Conservation (phyloP, 1,140 invertebrate genomes). For the Teleogryllus occipitalis region DNA sequence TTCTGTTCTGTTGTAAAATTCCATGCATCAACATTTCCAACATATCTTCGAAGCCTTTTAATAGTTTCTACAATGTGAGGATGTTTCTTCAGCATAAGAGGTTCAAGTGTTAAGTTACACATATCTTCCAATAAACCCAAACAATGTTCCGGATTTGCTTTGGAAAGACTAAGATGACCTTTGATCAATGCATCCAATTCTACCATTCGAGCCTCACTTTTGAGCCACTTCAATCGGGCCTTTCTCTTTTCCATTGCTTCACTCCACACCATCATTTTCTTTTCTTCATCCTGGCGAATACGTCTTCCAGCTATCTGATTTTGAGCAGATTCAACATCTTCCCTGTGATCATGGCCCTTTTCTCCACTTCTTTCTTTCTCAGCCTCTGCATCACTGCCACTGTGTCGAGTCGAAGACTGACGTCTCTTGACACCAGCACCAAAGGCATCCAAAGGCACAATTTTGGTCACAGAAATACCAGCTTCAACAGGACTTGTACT, state of each 20-base stretch:
- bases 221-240: constrained; percentile 44
- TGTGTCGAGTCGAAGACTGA: not conserved
- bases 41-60: constrained; percentile 52
- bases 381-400: not conserved
- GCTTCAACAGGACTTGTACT: constrained; percentile 26
- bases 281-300: not conserved
- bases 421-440: not conserved
- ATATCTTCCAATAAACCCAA: constrained; percentile 51
- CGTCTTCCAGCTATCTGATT: not conserved
- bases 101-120: constrained; percentile 55
- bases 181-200: constrained; percentile 67
- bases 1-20: constrained; percentile 50
- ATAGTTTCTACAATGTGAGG: constrained; percentile 66
- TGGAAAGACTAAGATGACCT: constrained; percentile 50
- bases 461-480: constrained; percentile 22
- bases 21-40: constrained; percentile 66
- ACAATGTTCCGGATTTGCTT: constrained; percentile 54
- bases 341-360: not conserved
- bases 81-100: constrained; percentile 78
- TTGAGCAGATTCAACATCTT: not conserved
- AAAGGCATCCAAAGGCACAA: not conserved
- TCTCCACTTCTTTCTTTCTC: not conserved
- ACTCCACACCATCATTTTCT: constrained; percentile 34
- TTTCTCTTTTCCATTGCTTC: constrained; percentile 35
- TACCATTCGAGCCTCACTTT: constrained; percentile 59